Evolutionary conservation across 2,797 vertebrate genomes (phyloP).

Genomic region (Malurus splendens): DNA sequence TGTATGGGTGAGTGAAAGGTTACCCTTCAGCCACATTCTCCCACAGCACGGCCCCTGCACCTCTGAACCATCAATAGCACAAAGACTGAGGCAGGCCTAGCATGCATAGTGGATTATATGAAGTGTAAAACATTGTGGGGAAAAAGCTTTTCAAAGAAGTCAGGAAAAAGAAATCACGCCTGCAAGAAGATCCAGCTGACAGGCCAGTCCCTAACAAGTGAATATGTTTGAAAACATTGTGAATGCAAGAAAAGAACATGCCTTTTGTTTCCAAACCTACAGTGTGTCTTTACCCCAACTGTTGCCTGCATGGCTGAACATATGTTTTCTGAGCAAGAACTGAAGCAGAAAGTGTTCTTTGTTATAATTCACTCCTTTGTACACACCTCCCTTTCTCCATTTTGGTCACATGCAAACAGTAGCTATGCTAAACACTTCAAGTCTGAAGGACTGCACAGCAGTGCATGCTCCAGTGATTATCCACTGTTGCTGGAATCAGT

Average conservation of each 20-base stretch:
- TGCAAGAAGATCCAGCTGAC: slow-evolving; percentile 83
- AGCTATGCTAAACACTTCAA: slow-evolving; percentile 43
- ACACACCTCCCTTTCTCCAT: slow-evolving; percentile 49
- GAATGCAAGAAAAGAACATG: slow-evolving; percentile 60
- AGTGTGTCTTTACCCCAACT: slow-evolving; percentile 83
- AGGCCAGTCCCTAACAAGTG: slow-evolving; percentile 80
- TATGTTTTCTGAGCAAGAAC: slow-evolving; percentile 89
- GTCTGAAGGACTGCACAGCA: slow-evolving; percentile 50
- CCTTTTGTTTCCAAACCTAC: slow-evolving; percentile 80
- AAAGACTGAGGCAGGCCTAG: slow-evolving; percentile 78
- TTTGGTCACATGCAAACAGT: slow-evolving; percentile 63
- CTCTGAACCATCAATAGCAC: slow-evolving; percentile 79
- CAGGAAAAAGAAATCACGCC: slow-evolving; percentile 76
- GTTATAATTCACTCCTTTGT: slow-evolving; percentile 79
- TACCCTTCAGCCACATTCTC: slow-evolving; percentile 80
- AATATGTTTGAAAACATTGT: slow-evolving; percentile 86
- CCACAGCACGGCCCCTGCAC: slow-evolving; percentile 65
- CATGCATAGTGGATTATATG: slow-evolving; percentile 88
- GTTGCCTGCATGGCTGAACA: slow-evolving; percentile 85
- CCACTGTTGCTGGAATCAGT: slow-evolving; percentile 29
- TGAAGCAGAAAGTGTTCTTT: slow-evolving; percentile 89
- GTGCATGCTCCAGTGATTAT: slow-evolving; percentile 47
- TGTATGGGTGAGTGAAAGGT: slow-evolving; percentile 77
- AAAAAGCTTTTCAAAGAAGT: slow-evolving; percentile 86
- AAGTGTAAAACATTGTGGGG: slow-evolving; percentile 92